Base-by-base conservation (phyloP, 2,797 vertebrate genomes). In the Gymnothorax javanicus region DNA sequence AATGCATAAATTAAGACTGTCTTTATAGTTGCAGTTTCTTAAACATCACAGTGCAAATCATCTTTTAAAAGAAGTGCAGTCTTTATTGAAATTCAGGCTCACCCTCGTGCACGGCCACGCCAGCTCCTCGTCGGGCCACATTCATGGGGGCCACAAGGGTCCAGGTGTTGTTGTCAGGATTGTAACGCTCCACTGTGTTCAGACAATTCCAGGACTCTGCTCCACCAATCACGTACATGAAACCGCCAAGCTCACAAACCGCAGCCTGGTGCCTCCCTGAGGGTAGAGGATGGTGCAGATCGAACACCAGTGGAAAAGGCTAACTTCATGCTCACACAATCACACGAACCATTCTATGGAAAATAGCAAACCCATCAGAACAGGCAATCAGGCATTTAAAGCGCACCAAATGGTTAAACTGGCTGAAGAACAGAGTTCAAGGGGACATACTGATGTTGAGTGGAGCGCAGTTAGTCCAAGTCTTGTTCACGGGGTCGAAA, bases 131-230 rank as follows among this genome's bases (percentile, higher is more conserved):
- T n/a, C 99, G 97, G 0, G 99, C 98, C 93, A 99, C 97, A 0
- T 99, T 99, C 99, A 99, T 99, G 87, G 98, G 94, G 0, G 97
- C 97, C 0, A 99, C 94, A 85, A 99, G 92, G 13, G 97, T 98
- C 99, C 98, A 99, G 56, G 97, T 99, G 95, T 98, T 97, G 92
- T 98, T 99, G 88, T 98, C 97, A 0, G 98, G 97, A 91, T 98
- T 99, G 93, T 98, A 99, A 56, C 98, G 96, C 89, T 99, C 99
- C 90, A 99, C 98, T 0, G 97, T 97, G 92, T 96, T 99, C 84
- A 99, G 95, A 93, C 99, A 99, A 93, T 99, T 99, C 99, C 99
- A 99, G 0, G 98, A 99, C 89, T 99, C 98, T 0, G 99, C 98
- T 69, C 99, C 99, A 58, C 99, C 99, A 0, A 99, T 98, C 88